Evolutionary conservation across 1,140 invertebrate species (phyloP).

Genomic region (Acyrthosiphon pisum): DNA sequence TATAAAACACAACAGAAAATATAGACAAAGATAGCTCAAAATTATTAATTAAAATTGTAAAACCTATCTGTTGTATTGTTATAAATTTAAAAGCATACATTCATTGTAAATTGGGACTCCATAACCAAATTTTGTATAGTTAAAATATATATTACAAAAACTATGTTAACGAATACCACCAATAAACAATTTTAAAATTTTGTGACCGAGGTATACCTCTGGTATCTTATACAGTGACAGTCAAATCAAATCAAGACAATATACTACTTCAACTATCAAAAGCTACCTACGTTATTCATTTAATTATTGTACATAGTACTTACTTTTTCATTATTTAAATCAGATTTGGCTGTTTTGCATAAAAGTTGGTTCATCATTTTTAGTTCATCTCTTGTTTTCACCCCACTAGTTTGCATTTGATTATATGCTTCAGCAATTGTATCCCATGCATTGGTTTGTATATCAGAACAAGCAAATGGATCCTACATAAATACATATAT

Average conservation of each 20-base stretch:
- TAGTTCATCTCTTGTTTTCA: not conserved
- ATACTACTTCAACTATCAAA: no score
- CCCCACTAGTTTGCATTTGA: not conserved
- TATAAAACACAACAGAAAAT: not conserved
- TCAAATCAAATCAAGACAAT: no score
- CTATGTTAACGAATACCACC: no score
- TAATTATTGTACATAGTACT: slow-evolving; percentile 1
- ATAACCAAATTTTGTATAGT: no score
- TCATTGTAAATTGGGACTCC: no score
- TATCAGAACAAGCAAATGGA: not conserved
- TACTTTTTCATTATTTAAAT: slow-evolving; percentile 26
- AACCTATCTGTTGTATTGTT: no score
- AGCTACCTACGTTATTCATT: not conserved
- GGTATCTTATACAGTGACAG: not conserved
- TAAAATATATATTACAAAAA: no score
- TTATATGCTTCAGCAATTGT: not conserved
- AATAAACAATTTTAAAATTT: no score
- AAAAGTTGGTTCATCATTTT: not conserved
- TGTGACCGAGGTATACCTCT: rapidly evolving
- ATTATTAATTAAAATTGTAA: no score
- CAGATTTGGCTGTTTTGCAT: not conserved
- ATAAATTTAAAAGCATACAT: no score
- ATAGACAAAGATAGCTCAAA: not conserved
- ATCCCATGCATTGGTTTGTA: not conserved
- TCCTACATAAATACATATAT: not conserved